Conservation (phyloP, 2,888 invertebrate species). For the Drosophila tanythrix region DNA sequence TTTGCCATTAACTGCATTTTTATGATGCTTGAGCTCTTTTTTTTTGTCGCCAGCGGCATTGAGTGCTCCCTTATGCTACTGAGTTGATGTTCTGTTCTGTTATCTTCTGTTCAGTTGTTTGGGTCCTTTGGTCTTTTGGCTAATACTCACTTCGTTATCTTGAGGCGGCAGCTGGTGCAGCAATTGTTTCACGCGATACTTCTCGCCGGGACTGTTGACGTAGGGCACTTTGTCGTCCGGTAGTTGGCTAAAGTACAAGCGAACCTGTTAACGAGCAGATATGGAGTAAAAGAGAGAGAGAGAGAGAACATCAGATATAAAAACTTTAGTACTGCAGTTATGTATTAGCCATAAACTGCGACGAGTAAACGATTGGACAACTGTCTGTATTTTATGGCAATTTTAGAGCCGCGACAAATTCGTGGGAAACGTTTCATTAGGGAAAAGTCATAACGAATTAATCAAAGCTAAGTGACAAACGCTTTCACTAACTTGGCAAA, state of each 20-base stretch:
- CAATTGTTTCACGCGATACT: conserved; percentile 96
- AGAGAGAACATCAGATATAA: conserved; percentile 20
- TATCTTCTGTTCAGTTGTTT: conserved; percentile 10
- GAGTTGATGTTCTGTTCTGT: conserved; percentile 8
- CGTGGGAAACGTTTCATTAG: conserved; percentile 28
- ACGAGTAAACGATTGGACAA: conserved; percentile 19
- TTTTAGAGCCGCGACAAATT: conserved; percentile 19
- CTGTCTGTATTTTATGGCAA: conserved; percentile 13
- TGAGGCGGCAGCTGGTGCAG: conserved; percentile 98
- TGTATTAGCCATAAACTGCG: conserved; percentile 29
- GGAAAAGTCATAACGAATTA: conserved; percentile 49
- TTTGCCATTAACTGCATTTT: conserved; percentile 57
- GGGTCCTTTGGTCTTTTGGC: conserved; percentile 33
- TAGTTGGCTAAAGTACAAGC: conserved; percentile 97
- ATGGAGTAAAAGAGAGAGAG: conserved; percentile 61
- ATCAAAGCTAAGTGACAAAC: conserved; percentile 47
- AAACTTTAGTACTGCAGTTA: conserved; percentile 30
- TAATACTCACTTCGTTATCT: conserved; percentile 92
- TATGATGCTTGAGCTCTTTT: conserved; percentile 40
- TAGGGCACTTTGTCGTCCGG: conserved; percentile 99
- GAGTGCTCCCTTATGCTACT: conserved; percentile 25
- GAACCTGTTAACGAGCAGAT: conserved; percentile 89
- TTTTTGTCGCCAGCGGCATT: conserved; percentile 16
- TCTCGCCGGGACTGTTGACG: conserved; percentile 96
- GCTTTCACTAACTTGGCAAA: conserved; percentile 55